Percentiles rank a stretch among this genome's conserved stretches.
Evolutionary conservation across 2,888 invertebrate genomes (phyloP).

Genomic region (Megastigmus dorsalis): DNA sequence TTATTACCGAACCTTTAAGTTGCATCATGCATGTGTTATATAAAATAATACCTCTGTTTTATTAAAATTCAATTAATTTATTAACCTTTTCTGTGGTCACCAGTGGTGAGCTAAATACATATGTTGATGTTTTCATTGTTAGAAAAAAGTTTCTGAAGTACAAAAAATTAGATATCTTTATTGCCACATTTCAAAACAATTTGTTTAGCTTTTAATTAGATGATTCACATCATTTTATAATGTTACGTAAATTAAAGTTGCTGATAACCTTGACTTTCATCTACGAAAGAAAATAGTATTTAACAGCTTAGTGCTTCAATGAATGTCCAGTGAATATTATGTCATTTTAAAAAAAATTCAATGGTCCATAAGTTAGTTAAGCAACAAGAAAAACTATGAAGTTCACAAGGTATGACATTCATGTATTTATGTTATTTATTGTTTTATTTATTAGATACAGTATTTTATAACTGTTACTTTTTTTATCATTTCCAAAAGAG

Average conservation of each 20-base stretch:
- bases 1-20: neutral
- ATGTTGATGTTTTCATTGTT: neutral
- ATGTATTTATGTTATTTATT: slow-evolving; percentile 27
- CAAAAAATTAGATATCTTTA: slow-evolving; percentile 18
- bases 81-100: neutral
- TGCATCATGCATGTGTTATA: slow-evolving; percentile 29
- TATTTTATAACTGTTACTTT: slow-evolving; percentile 28
- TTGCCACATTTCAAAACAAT: slow-evolving; percentile 9
- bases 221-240: slow-evolving; percentile 25
- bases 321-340: slow-evolving; percentile 28
- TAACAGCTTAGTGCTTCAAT: slow-evolving; percentile 42
- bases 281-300: slow-evolving; percentile 34
- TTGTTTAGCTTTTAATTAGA: slow-evolving; percentile 13
- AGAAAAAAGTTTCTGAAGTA: neutral
- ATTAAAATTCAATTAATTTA: neutral
- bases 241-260: slow-evolving; percentile 37
- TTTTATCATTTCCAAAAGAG: slow-evolving; percentile 31
- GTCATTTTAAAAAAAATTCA: slow-evolving; percentile 24
- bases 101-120: neutral
- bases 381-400: slow-evolving; percentile 46
- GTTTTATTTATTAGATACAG: slow-evolving; percentile 23
- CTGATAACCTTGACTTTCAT: slow-evolving; percentile 48
- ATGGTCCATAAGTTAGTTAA: slow-evolving; percentile 31
- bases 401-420: slow-evolving; percentile 50
- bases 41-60: neutral